A percentile compares a stretch with the other conserved stretches of the same genome.
phyloP scores from a whole-genome alignment of 2,113 vertebrate genomes.

The Notechis scutatus region DNA sequence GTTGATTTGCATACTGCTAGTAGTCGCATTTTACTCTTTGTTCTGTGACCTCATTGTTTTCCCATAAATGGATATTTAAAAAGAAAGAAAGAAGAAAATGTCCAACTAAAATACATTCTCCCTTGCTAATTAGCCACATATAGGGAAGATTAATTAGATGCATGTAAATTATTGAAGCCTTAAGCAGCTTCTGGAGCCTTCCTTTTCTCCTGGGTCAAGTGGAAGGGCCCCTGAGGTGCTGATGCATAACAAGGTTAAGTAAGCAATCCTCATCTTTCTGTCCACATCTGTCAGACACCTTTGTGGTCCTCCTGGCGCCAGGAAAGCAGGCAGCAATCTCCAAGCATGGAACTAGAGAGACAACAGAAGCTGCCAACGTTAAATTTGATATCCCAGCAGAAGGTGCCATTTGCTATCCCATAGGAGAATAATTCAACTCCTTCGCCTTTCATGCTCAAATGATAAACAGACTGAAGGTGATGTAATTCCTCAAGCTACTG shows the following conservation, averaged over 20 bases:
- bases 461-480: constrained; percentile 65
- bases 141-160: constrained; percentile 72
- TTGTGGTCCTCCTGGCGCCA: constrained; percentile 57
- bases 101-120: constrained; percentile 46
- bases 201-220: constrained; percentile 47
- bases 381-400: constrained; percentile 66
- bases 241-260: constrained; percentile 46
- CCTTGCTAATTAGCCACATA: constrained; percentile 65
- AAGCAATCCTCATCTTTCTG: constrained; percentile 32
- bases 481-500: constrained; percentile 58
- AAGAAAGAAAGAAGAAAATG: constrained; percentile 37
- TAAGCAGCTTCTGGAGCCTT: constrained; percentile 68
- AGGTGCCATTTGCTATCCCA: constrained; percentile 55
- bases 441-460: constrained; percentile 60
- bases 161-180: constrained; percentile 77
- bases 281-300: constrained; percentile 59
- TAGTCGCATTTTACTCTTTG: constrained; percentile 56
- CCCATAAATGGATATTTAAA: constrained; percentile 64
- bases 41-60: constrained; percentile 62
- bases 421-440: constrained; percentile 54
- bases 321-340: constrained; percentile 59
- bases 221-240: constrained; percentile 31
- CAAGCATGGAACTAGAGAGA: constrained; percentile 33
- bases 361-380: constrained; percentile 63
- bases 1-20: not conserved